These are phyloP conservation scores for Oreochromis aureus DNA, from an alignment of 2,113 vertebrate species.

Conservation along the genomic window DNA sequence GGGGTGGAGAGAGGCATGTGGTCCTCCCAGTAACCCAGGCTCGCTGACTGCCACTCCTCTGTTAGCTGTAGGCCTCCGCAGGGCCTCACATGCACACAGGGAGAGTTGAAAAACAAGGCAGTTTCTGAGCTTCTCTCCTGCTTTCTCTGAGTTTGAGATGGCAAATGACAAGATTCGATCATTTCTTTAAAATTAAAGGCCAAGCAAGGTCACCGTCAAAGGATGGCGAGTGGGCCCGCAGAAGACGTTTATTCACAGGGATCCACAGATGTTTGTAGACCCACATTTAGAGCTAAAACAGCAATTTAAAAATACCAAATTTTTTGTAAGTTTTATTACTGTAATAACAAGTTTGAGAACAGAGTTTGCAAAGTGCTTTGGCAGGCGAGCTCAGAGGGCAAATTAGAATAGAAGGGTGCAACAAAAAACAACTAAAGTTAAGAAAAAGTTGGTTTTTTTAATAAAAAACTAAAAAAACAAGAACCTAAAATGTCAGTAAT, in stretches of 20 bases:
- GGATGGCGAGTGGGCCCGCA: not conserved
- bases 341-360: not conserved
- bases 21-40: slow-evolving; percentile 64
- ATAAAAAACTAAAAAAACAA: not conserved
- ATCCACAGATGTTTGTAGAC: not conserved
- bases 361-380: not conserved
- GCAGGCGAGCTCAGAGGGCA: not conserved
- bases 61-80: slow-evolving; percentile 28
- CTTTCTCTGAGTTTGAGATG: not conserved
- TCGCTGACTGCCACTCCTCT: slow-evolving; percentile 64
- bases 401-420: not conserved
- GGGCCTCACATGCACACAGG: slow-evolving; percentile 50
- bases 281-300: not conserved
- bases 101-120: slow-evolving; percentile 4
- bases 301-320: not conserved
- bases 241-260: not conserved
- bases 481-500: not conserved
- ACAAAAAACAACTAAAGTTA: not conserved
- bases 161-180: not conserved
- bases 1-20: slow-evolving; percentile 81
- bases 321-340: not conserved
- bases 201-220: not conserved
- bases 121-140: not conserved
- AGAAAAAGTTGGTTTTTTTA: not conserved
- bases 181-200: not conserved